Evolutionary conservation across 2,113 vertebrate genomes (phyloP).

Genomic region (Dolichotis patagonum): DNA sequence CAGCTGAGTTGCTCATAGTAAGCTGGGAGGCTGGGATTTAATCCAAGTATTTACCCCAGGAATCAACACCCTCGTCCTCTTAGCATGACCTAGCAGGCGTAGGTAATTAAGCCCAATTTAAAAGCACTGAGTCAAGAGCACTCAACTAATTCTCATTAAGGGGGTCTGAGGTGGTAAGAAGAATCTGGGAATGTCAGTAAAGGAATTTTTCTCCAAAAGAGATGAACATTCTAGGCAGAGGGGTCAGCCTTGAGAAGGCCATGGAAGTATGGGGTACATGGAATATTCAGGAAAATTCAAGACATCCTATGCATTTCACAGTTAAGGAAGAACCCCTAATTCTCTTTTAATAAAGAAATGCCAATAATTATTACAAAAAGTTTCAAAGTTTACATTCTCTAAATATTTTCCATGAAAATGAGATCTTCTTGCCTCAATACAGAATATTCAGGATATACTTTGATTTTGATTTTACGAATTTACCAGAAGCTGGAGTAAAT

Average conservation of each 20-base stretch:
- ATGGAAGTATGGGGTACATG: neutral
- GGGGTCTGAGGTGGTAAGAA: neutral
- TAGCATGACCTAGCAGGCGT: neutral
- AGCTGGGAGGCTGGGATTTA: neutral
- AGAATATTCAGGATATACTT: neutral
- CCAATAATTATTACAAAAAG: neutral
- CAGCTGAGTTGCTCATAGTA: neutral
- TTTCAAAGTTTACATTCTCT: neutral
- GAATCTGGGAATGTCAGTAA: neutral
- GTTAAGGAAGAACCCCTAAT: neutral
- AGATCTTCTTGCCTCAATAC: neutral
- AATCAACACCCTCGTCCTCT: neutral
- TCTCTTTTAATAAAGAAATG: neutral
- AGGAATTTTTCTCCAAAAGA: neutral
- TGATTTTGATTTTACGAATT: neutral
- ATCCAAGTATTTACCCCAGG: neutral
- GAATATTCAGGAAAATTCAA: neutral
- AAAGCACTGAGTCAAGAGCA: neutral
- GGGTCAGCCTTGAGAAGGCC: neutral
- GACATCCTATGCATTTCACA: neutral
- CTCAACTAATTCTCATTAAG: neutral
- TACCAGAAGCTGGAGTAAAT: neutral
- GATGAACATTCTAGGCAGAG: neutral
- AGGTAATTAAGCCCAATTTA: neutral
- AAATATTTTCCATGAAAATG: neutral